These are phyloP conservation scores for Rhynchotus rufescens DNA, from an alignment of 2,797 vertebrate species.

Conservation along the genomic window DNA sequence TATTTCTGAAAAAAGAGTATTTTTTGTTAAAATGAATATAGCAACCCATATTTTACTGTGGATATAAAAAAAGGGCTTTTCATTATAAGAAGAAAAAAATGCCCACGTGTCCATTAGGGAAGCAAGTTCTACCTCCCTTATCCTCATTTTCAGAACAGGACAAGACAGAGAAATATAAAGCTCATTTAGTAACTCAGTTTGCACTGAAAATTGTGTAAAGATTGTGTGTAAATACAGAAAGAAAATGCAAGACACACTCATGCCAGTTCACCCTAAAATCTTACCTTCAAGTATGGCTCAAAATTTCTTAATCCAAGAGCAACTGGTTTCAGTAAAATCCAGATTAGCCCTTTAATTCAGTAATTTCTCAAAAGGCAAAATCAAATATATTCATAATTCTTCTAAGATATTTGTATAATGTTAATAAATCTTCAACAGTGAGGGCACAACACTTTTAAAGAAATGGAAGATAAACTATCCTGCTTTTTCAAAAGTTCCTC, in stretches of 20 bases:
- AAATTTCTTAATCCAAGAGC: not conserved
- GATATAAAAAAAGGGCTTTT: not conserved
- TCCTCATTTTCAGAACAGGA: not conserved
- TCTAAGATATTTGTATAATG: fast-evolving
- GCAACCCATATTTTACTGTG: not conserved
- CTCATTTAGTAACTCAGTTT: not conserved
- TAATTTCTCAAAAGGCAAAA: not conserved
- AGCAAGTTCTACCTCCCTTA: not conserved
- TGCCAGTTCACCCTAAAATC: not conserved
- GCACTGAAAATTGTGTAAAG: not conserved
- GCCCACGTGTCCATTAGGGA: not conserved
- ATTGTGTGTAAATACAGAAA: not conserved
- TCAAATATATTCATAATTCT: not conserved
- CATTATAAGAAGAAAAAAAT: not conserved
- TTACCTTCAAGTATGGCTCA: not conserved
- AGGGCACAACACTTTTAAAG: not conserved
- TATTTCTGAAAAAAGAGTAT: not conserved
- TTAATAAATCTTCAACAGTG: not conserved
- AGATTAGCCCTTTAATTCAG: too few species aligned
- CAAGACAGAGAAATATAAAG: not conserved
- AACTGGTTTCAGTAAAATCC: fast-evolving
- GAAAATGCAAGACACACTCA: fast-evolving
- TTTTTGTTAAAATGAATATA: slow-evolving; percentile 28
- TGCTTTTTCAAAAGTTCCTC: not conserved
- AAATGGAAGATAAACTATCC: not conserved